These are phyloP conservation scores for Drosophila tristis DNA, from an alignment of 1,140 invertebrate genomes.

Conservation along the genomic window DNA sequence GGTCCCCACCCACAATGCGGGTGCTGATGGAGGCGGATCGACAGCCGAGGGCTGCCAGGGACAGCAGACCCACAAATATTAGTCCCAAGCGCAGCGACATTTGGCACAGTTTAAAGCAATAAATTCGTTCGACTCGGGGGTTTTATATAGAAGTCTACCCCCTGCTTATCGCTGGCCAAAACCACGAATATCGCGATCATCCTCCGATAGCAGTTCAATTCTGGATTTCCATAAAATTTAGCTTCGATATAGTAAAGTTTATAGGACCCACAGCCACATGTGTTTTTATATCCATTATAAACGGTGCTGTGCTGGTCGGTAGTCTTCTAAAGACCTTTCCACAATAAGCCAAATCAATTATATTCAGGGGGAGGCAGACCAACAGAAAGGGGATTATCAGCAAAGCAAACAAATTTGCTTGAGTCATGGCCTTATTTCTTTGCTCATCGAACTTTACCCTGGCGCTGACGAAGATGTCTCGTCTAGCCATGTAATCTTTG, in stretches of 20 bases:
- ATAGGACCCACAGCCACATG: conserved; percentile 4
- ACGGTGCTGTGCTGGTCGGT: conserved; percentile 24
- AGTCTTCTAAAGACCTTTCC: conserved; percentile 34
- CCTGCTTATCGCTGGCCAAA: conserved; percentile 32
- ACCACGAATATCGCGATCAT: conserved; percentile 33
- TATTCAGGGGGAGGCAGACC: not conserved
- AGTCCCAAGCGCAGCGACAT: conserved; percentile 54
- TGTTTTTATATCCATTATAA: conserved; percentile 57
- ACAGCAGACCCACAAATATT: conserved; percentile 40
- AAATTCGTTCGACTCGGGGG: conserved; percentile 12
- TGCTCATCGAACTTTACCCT: conserved; percentile 27
- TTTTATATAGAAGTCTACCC: conserved; percentile 27
- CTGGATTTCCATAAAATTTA: conserved; percentile 51
- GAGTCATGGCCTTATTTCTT: conserved; percentile 25
- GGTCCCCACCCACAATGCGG: conserved; percentile 59
- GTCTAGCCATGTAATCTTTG: conserved; percentile 14
- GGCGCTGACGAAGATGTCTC: conserved; percentile 24
- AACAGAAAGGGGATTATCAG: conserved; percentile 28
- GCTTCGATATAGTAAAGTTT: conserved; percentile 42
- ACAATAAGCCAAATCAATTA: conserved; percentile 14
- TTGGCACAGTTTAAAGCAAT: conserved; percentile 9
- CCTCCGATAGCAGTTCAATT: conserved; percentile 29
- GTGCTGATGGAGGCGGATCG: conserved; percentile 47
- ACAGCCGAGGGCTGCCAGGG: conserved; percentile 8
- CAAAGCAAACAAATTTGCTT: not conserved